These are phyloP conservation scores for Erpetoichthys calabaricus DNA, from an alignment of 2,797 vertebrate genomes.

Conservation along the genomic window DNA sequence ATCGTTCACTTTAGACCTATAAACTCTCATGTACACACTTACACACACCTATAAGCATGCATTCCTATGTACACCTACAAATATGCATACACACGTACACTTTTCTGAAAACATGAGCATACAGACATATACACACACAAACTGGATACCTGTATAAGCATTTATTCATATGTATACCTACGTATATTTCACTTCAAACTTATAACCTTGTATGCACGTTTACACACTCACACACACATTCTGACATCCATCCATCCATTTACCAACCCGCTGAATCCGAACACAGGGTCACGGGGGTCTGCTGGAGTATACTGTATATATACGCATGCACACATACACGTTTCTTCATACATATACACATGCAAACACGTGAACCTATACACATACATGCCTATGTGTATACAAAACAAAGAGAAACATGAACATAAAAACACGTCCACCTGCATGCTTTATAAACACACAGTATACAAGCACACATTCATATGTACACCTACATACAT, in stretches of 20 bases:
- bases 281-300: neutral
- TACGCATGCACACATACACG: neutral
- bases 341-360: neutral
- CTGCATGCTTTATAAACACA: no score
- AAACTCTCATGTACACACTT: no score
- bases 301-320: neutral
- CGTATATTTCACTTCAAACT: neutral
- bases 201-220: neutral
- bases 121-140: no score
- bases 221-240: neutral
- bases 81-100: no score
- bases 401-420: neutral
- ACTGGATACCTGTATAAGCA: no score
- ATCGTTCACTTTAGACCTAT: no score
- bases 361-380: conserved; percentile 1
- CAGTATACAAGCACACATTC: conserved; percentile 6
- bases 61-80: no score
- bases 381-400: conserved; percentile 6
- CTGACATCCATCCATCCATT: neutral
- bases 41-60: no score
- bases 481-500: conserved; percentile 10
- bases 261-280: no score
- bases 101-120: no score
- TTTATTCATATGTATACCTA: neutral
- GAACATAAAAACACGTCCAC: no score